A percentile compares a stretch with the other conserved stretches of the same genome.
These are phyloP conservation scores for Patagioenas fasciata DNA, from an alignment of 2,113 vertebrate genomes.

Conservation along the genomic window DNA sequence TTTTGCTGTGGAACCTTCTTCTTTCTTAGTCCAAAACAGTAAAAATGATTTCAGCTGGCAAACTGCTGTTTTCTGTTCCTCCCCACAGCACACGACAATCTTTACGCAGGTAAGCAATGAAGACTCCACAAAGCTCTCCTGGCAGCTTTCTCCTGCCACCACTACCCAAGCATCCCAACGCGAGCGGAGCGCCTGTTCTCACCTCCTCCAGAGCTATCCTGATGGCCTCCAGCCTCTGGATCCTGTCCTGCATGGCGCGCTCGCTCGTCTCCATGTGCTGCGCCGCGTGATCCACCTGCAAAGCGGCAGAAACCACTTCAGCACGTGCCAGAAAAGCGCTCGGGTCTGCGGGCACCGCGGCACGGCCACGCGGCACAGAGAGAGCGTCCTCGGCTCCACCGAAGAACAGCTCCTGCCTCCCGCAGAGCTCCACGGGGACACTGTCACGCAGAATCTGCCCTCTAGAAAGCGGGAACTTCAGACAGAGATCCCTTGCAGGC, in stretches of 20 bases:
- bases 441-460: not conserved
- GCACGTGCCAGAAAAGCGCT: not conserved
- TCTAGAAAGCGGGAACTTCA: not conserved
- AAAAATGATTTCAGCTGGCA: not conserved
- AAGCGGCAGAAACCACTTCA: not conserved
- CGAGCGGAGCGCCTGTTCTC: not conserved
- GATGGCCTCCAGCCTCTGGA: slow-evolving; percentile 85
- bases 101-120: not conserved
- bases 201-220: slow-evolving; percentile 90
- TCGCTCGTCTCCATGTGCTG: slow-evolving; percentile 84
- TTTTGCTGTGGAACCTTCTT: not conserved
- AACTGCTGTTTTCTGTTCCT: not conserved
- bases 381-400: not conserved
- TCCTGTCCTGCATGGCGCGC: slow-evolving; percentile 81
- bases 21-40: not conserved
- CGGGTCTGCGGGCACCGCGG: not conserved
- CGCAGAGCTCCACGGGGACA: not conserved
- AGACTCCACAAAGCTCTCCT: not conserved
- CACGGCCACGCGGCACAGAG: accelerated
- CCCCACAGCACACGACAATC: not conserved
- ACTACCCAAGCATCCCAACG: accelerated
- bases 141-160: not conserved
- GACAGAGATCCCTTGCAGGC: not conserved
- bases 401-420: not conserved
- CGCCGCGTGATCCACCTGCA: slow-evolving; percentile 84